Conservation (phyloP, 2,797 vertebrate genomes). For the Trachops cirrhosus region DNA sequence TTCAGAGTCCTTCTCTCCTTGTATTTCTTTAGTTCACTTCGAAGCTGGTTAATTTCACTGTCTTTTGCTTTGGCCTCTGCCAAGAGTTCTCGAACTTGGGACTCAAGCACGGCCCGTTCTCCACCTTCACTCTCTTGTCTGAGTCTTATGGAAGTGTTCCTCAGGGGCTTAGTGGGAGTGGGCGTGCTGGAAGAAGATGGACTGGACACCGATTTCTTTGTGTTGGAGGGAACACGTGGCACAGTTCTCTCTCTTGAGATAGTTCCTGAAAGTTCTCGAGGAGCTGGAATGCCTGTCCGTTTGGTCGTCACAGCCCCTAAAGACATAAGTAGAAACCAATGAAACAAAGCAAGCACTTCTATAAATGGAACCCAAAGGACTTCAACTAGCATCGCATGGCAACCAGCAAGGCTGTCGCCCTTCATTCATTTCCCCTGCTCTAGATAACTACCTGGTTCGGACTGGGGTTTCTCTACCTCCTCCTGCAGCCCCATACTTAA, state of each 20-base stretch:
- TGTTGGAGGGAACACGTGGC: slow-evolving; percentile 84
- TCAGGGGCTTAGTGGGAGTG: slow-evolving; percentile 89
- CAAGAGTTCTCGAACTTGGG: slow-evolving; percentile 94
- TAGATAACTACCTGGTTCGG: not conserved
- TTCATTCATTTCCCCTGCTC: not conserved
- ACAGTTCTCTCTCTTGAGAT: slow-evolving; percentile 89
- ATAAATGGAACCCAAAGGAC: slow-evolving; percentile 1
- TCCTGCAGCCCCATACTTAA: not conserved
- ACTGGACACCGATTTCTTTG: slow-evolving; percentile 91
- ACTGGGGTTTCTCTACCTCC: not conserved
- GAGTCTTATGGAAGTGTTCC: slow-evolving; percentile 83
- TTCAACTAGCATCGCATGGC: not conserved
- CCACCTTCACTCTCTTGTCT: slow-evolving; percentile 86
- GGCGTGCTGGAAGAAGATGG: slow-evolving; percentile 91
- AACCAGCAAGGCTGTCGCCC: not conserved
- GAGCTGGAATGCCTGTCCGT: slow-evolving; percentile 95
- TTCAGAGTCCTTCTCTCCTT: slow-evolving; percentile 84
- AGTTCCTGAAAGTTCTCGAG: slow-evolving; percentile 88
- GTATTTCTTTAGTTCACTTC: slow-evolving; percentile 91
- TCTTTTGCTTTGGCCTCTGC: slow-evolving; percentile 97
- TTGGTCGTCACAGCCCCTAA: slow-evolving; percentile 87
- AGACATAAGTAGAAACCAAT: slow-evolving; percentile 34
- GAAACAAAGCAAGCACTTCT: not conserved
- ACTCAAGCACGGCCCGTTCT: slow-evolving; percentile 90
- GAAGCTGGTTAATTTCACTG: slow-evolving; percentile 93